Evolutionary conservation across 1,140 invertebrate genomes (phyloP), one percentile per base, ranked within the genome.

Genomic region (Drosophila tristis): DNA sequence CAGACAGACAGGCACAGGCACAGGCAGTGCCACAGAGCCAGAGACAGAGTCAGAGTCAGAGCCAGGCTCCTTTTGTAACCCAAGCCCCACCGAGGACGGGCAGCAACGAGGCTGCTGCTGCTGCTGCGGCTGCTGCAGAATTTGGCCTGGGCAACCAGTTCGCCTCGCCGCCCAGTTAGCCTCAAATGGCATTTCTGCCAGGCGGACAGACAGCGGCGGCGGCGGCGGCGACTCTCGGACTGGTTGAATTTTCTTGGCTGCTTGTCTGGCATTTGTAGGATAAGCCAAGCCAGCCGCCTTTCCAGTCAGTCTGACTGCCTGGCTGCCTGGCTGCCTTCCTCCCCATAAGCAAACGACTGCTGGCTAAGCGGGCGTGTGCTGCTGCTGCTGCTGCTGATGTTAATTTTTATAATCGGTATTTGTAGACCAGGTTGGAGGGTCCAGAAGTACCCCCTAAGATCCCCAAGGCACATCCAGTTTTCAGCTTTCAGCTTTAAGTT

Each of bases 21-120:
- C 16, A 39, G 31, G 29, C 68, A 71, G 31, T 35, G 61, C 61
- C 35, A 11, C 26, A 26, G 49, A 53, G 48, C 42, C 59, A 5
- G n/a, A 5, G 16, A 16, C n/a, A 16, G 20, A 20, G 20, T 2
- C 20, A 20, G 20, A 11, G 39, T 42, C 54, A 35, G 50, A 16
- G 31, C 29, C 39, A 54, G 35, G 75, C 74, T 87, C 82, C 82
- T 86, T 86, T 81, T 81, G 81, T 81, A 86, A 86, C 81, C 81
- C 68, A 78, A 85, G 79, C 23, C 23, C 23, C 23, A 4, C 23
- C 77, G 67, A 77, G 58, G 45, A 60, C 62, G 66, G 59, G 51
- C 23, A 25, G 23, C 23, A 25, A 25, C 23, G 23, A 25, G 23
- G 23, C 23, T 25, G 23, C 16, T 20, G 20, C 23, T 25, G 23